Evolutionary conservation across 2,113 vertebrate species (phyloP).

Genomic region (Oxyura jamaicensis): DNA sequence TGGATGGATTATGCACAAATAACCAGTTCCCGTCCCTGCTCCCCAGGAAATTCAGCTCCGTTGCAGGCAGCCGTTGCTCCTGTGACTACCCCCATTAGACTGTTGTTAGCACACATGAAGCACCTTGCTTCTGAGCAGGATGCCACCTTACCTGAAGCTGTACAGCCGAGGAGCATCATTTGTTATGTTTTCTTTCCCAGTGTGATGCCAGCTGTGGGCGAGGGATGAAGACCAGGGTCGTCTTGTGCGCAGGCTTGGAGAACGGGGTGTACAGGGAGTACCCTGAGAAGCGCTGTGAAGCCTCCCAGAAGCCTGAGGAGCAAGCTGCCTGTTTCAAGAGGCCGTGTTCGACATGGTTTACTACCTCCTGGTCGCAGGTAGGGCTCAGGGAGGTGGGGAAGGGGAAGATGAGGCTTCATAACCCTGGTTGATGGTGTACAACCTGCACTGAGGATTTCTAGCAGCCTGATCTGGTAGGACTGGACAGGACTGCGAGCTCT

Average conservation of each 20-base stretch:
- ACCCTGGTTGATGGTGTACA: not conserved
- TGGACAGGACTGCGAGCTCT: not conserved
- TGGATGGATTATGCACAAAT: not conserved
- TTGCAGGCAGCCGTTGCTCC: not conserved
- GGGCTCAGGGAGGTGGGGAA: not conserved
- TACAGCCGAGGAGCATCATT: accelerated
- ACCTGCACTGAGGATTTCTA: not conserved
- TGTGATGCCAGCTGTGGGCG: slow-evolving; percentile 84
- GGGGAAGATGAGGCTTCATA: not conserved
- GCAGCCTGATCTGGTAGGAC: not conserved
- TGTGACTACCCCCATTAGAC: not conserved
- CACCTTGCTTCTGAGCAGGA: not conserved
- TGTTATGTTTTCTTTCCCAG: slow-evolving; percentile 37
- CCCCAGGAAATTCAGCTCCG: not conserved
- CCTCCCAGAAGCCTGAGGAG: slow-evolving; percentile 70
- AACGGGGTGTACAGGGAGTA: slow-evolving; percentile 81
- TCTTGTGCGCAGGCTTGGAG: slow-evolving; percentile 83
- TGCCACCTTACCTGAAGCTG: not conserved
- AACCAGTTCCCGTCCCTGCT: not conserved
- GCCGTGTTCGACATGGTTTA: slow-evolving; percentile 86
- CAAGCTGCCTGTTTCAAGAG: slow-evolving; percentile 82
- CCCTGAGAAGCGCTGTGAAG: slow-evolving; percentile 71
- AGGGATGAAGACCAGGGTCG: slow-evolving; percentile 74
- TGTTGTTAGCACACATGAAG: too few relatives aligned
- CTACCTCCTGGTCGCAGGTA: slow-evolving; percentile 90